Evolutionary conservation across 1,140 invertebrate species (phyloP).

Genomic region (Lineus longissimus): DNA sequence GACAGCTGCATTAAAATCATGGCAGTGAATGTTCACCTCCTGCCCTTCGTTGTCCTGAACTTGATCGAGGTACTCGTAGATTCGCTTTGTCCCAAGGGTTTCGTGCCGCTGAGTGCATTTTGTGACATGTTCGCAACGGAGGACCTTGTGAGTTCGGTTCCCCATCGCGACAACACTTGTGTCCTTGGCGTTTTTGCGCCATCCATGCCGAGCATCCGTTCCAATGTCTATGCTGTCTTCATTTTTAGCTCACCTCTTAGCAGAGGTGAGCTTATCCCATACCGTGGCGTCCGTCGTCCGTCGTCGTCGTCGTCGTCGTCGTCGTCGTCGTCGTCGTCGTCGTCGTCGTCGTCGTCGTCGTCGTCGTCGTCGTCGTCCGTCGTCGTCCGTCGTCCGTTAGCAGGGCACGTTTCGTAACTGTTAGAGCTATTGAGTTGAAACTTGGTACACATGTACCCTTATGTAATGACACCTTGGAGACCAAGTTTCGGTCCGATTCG

Average conservation of each 20-base stretch:
- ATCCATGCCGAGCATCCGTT: background rate
- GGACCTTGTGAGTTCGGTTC: background rate
- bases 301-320: too few relatives aligned
- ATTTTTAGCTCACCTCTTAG: too few relatives aligned
- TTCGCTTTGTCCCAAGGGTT: background rate
- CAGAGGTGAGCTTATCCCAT: too few relatives aligned
- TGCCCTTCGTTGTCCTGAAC: background rate
- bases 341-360: too few relatives aligned
- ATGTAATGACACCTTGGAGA: too few relatives aligned
- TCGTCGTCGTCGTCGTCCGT: too few relatives aligned
- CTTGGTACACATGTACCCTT: too few relatives aligned
- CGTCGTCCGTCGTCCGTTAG: too few relatives aligned
- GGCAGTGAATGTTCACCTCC: background rate
- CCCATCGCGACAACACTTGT: background rate
- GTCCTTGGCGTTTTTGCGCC: slow-evolving; percentile 4
- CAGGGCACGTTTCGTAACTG: too few relatives aligned
- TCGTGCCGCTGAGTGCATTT: background rate
- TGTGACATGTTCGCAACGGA: background rate
- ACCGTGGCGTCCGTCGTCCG: too few relatives aligned
- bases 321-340: too few relatives aligned
- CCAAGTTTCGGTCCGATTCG: too few relatives aligned
- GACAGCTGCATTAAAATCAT: background rate
- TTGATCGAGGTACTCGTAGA: background rate
- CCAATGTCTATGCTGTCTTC: background rate
- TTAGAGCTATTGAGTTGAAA: background rate